Evolutionary conservation across 2,797 vertebrate species (phyloP).

Genomic region (Pelobates cultripes): DNA sequence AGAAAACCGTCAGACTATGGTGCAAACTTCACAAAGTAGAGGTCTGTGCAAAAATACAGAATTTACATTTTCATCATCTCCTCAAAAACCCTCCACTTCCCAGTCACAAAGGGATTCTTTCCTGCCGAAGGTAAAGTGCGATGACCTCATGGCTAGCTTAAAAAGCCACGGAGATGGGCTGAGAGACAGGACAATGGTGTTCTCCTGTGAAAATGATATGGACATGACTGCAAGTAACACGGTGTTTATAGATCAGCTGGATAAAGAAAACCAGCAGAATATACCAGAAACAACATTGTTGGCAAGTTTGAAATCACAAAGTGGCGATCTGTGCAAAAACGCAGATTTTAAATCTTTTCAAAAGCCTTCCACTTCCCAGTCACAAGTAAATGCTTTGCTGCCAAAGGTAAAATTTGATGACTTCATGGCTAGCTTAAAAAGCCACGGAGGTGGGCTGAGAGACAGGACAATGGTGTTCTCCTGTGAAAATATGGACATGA

Average conservation of each 20-base stretch:
- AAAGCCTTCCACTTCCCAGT: not conserved
- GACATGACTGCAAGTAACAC: conserved; percentile 52
- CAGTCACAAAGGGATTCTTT: not conserved
- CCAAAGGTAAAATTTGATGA: conserved; percentile 10
- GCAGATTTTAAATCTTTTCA: not conserved
- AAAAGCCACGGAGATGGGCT: not conserved
- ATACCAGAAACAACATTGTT: conserved; percentile 37
- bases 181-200: conserved; percentile 60
- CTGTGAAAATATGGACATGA: conserved; percentile 85
- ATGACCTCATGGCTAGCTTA: conserved; percentile 29
- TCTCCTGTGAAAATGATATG: conserved; percentile 59
- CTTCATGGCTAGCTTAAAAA: conserved; percentile 33
- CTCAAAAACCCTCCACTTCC: not conserved
- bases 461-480: conserved; percentile 23
- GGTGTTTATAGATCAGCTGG: not conserved
- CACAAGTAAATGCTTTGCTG: too few relatives aligned
- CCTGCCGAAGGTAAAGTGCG: conserved; percentile 3
- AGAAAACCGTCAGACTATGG: conserved; percentile 6
- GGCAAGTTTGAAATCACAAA: conserved; percentile 23
- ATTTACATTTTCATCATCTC: not conserved
- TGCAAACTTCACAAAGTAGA: conserved; percentile 5
- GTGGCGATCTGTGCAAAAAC: not conserved
- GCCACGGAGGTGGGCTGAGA: not conserved
- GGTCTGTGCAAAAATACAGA: not conserved
- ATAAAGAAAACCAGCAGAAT: not conserved